Conservation (phyloP, 1,140 invertebrate genomes). For the Neodiprion fabricii region DNA sequence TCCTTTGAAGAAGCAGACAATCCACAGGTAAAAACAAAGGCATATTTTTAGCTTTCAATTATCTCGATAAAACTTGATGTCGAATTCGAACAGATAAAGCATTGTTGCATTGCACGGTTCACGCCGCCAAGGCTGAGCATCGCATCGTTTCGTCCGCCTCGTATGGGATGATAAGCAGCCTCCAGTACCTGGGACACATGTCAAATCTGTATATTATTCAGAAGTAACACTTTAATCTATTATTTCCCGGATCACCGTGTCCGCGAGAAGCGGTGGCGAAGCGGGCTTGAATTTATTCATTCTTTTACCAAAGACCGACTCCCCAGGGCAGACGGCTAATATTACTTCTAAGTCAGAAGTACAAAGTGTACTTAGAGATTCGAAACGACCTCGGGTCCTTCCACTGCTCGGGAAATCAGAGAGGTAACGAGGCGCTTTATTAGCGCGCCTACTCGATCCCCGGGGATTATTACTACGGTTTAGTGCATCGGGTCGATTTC, state of each 20-base stretch:
- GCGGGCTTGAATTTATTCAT: not conserved
- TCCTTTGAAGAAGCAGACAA: too few relatives aligned
- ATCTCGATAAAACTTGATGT: too few relatives aligned
- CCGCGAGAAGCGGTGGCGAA: not conserved
- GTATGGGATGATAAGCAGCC: not conserved
- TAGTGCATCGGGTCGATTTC: not conserved
- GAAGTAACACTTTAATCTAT: not conserved
- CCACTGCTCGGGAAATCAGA: not conserved
- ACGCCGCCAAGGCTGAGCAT: too few relatives aligned
- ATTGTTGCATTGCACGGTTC: too few relatives aligned
- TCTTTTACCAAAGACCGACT: not conserved
- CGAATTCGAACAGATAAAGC: too few relatives aligned
- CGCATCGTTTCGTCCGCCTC: not conserved
- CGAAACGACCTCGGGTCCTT: not conserved
- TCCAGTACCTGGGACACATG: not conserved
- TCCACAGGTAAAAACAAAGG: too few relatives aligned
- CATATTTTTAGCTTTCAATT: too few relatives aligned
- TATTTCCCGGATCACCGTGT: not conserved
- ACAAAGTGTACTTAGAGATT: constrained; percentile 4
- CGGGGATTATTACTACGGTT: not conserved
- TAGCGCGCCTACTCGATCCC: not conserved
- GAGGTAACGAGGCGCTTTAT: not conserved
- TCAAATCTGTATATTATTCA: constrained; percentile 6
- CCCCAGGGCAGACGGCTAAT: constrained; percentile 6
- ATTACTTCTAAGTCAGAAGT: not conserved